These are phyloP conservation scores for Prionace glauca DNA, from an alignment of 2,797 vertebrate genomes.

Conservation along the genomic window DNA sequence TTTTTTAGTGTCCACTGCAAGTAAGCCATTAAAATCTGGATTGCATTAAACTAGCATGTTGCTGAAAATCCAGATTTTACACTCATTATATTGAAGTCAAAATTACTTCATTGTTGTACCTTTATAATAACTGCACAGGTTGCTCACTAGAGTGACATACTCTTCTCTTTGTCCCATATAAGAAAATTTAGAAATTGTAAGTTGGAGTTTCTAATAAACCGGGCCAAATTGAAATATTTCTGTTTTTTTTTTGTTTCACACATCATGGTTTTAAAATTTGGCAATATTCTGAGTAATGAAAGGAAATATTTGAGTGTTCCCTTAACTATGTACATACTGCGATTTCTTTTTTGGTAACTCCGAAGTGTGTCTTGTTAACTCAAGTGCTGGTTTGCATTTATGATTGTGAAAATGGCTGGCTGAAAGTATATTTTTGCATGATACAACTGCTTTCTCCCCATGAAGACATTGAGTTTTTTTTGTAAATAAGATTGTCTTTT, in stretches of 20 bases:
- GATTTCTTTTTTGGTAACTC: background rate
- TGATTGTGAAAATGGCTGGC: constrained; percentile 36
- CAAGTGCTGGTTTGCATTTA: constrained; percentile 19
- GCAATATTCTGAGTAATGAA: constrained; percentile 1
- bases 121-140: background rate
- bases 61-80: background rate
- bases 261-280: background rate
- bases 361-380: constrained; percentile 2
- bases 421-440: constrained; percentile 35
- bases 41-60: background rate
- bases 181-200: background rate
- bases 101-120: background rate
- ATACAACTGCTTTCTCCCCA: constrained; percentile 2
- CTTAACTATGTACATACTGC: constrained; percentile 23
- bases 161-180: too few species aligned
- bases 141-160: background rate
- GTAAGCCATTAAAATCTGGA: background rate
- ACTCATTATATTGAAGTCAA: background rate
- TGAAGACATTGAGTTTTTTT: background rate
- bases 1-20: background rate
- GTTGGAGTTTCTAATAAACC: background rate
- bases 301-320: constrained; percentile 18
- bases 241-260: background rate
- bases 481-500: constrained; percentile 34
- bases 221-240: background rate